phyloP scores from a whole-genome alignment of 2,113 vertebrate genomes.

The Solea solea region DNA sequence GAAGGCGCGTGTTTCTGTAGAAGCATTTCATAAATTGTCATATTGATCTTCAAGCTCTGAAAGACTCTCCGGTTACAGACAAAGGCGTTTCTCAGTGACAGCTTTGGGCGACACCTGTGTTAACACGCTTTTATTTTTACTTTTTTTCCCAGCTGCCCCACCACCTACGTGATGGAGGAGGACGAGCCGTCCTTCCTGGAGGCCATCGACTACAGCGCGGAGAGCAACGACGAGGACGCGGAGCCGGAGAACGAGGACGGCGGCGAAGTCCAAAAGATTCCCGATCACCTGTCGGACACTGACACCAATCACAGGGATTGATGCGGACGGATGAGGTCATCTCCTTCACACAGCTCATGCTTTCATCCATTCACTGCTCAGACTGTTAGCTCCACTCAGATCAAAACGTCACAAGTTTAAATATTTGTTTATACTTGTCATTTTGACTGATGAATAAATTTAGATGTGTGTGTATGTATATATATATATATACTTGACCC shows the following conservation, averaged over 20 bases:
- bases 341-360: slow-evolving; percentile 2
- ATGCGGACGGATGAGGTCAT: neutral
- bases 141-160: slow-evolving; percentile 81
- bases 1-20: too few species aligned
- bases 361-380: slow-evolving; percentile 16
- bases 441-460: slow-evolving; percentile 18
- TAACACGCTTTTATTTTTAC: slow-evolving; percentile 10
- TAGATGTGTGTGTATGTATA: neutral
- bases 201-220: slow-evolving; percentile 98
- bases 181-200: slow-evolving; percentile 96
- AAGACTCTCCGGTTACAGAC: neutral
- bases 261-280: slow-evolving; percentile 74
- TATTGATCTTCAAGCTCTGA: too few species aligned
- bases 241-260: slow-evolving; percentile 77
- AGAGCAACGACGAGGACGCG: slow-evolving; percentile 92
- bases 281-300: slow-evolving; percentile 86
- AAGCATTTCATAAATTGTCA: too few species aligned
- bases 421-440: slow-evolving; percentile 16
- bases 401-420: neutral
- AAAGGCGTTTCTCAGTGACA: neutral
- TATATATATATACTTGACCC: slow-evolving; percentile 11
- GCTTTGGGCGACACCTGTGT: neutral
- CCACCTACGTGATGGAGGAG: slow-evolving; percentile 94
- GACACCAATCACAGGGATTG: slow-evolving; percentile 81
- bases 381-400: slow-evolving; percentile 13